Evolutionary conservation across 2,113 vertebrate species (phyloP), one percentile per base, ranked within the genome.

Genomic region (Promerops cafer): DNA sequence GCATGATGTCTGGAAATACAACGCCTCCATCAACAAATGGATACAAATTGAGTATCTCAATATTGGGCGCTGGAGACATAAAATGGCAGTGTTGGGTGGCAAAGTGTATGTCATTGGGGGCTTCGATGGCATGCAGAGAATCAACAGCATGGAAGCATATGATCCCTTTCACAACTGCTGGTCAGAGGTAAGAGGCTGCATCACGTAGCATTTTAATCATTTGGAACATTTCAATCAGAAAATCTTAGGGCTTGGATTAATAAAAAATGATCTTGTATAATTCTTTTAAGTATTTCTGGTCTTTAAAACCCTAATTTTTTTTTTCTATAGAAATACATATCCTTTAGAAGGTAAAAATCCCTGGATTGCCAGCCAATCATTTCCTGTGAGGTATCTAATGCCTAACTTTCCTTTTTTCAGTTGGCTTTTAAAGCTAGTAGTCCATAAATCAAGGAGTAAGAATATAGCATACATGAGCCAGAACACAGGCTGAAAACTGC

Each of bases 111-210:
- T 96, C 33, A 95, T 99, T 6, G 99, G 99, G 17, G 99, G 99
- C 3, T 99, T 99, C 1, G 99, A 99, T 68, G 99, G 99, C 66
- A 86, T 96, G 75, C 98, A 99, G 92, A 98, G 99, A 82, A 99
- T 99, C 83, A 98, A 97, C 95, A 99, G 98, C 12, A 98, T 99
- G 47, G 99, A 99, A 95, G 98, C 98, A 4, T 99, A 99, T 2
- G 99, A 99, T 82, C 98, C 99, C 30, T 99, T 99, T 96, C 99
- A 99, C 94, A 99, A 99, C 97, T 98, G 98, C 97, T 99, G 99
- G 99, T 97, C 98, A 42, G 98, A 99, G 98, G 99, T 99, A 97
- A 72, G 79, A 30, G 24, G 35, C 83, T 35, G 72, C 30, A 35
- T 42, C 64, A n/a, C 1, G 0, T 21, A 63, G 28, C 17, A 16